Percentiles rank a stretch among this genome's conserved stretches.
Conservation (phyloP, 2,113 vertebrate species). For the Dicerorhinus sumatrensis region DNA sequence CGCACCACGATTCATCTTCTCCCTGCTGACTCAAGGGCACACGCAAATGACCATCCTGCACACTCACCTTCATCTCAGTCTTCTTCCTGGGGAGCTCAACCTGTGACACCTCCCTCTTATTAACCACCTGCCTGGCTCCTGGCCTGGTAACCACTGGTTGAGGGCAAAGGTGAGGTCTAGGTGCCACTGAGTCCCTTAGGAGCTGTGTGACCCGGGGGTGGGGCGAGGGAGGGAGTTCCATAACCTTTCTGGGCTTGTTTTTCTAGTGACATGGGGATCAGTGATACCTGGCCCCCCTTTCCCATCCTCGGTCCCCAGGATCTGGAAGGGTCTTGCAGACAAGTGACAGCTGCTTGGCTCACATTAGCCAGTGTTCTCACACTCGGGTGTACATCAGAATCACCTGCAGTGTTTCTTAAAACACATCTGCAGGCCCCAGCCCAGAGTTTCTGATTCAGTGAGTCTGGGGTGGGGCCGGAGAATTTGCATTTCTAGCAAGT, state of each 20-base stretch:
- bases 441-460: background rate
- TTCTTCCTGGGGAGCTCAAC: background rate
- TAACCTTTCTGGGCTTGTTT: background rate
- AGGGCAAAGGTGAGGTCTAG: background rate
- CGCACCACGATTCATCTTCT: accelerated
- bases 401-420: too few species aligned
- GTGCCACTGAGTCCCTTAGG: background rate
- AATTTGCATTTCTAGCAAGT: background rate
- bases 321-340: background rate
- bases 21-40: background rate
- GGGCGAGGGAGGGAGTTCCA: accelerated
- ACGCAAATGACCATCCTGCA: accelerated
- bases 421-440: accelerated
- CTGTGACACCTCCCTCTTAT: background rate
- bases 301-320: too few species aligned
- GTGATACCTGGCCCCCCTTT: background rate
- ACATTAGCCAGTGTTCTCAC: accelerated
- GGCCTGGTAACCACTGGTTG: background rate
- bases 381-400: background rate
- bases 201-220: background rate
- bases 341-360: background rate
- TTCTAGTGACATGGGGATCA: background rate
- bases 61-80: accelerated
- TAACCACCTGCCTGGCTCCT: background rate
- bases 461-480: background rate